A percentile compares a stretch with the other conserved stretches of the same genome.
These are phyloP conservation scores for Drymodes brunneopygia DNA, from an alignment of 2,113 vertebrate genomes.

Conservation along the genomic window DNA sequence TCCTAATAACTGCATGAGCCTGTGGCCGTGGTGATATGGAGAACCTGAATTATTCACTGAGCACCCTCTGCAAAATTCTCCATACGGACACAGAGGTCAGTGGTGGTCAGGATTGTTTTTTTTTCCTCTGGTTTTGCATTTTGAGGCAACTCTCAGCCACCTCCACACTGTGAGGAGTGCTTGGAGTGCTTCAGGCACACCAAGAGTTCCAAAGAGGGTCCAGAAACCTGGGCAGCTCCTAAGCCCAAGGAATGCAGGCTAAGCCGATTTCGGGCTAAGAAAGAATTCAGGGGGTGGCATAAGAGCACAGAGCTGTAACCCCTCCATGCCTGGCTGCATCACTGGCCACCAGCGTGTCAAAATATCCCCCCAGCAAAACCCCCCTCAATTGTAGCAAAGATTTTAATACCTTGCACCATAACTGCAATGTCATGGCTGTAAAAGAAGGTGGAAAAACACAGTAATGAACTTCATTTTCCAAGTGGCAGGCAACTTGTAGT, in stretches of 20 bases:
- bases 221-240: conserved; percentile 72
- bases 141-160: neutral
- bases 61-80: neutral
- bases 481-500: neutral
- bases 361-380: neutral
- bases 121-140: neutral
- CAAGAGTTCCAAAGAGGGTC: neutral
- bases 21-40: rapidly evolving
- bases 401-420: neutral
- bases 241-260: conserved; percentile 76
- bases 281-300: conserved; percentile 70
- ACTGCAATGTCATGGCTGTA: neutral
- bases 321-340: conserved; percentile 61
- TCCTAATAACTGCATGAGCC: neutral
- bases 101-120: rapidly evolving
- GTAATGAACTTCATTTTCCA: neutral
- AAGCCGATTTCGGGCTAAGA: conserved; percentile 64
- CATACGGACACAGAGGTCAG: neutral
- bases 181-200: neutral
- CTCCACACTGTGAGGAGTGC: neutral
- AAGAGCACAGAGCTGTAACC: conserved; percentile 72
- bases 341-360: rapidly evolving
- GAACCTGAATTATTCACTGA: neutral
- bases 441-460: neutral
- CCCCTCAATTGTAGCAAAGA: neutral